phyloP scores from a whole-genome alignment of 2,113 vertebrate genomes.

The Strix aluco region DNA sequence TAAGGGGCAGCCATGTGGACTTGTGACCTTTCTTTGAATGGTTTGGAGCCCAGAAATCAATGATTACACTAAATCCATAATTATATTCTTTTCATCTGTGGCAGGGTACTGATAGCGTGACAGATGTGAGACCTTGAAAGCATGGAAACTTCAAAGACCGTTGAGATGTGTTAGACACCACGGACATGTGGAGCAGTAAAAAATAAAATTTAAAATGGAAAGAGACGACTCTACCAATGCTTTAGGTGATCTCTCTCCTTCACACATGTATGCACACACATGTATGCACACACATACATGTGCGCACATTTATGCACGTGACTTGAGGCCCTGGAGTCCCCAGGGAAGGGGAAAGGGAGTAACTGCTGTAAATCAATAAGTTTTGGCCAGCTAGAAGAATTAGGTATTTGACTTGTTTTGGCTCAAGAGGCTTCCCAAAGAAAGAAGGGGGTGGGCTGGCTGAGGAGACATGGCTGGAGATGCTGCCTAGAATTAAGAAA shows the following conservation, averaged over 20 bases:
- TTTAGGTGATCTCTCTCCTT: neutral
- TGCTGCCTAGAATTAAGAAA: neutral
- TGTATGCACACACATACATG: fast-evolving
- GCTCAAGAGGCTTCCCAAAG: neutral
- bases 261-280: neutral
- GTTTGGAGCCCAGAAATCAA: constrained; percentile 65
- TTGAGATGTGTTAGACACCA: constrained; percentile 29
- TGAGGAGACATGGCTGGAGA: neutral
- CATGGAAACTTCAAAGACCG: constrained; percentile 47
- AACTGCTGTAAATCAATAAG: neutral
- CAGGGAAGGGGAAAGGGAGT: neutral
- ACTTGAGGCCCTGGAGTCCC: neutral
- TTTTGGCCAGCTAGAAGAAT: neutral
- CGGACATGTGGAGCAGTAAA: constrained; percentile 23
- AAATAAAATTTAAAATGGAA: neutral
- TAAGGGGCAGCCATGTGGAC: constrained; percentile 40
- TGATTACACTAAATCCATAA: constrained; percentile 69
- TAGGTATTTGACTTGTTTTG: neutral
- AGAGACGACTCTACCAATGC: neutral
- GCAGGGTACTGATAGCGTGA: constrained; percentile 13
- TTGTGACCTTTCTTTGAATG: constrained; percentile 63
- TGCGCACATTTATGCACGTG: fast-evolving
- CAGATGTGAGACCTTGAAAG: constrained; percentile 64
- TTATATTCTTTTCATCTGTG: constrained; percentile 65
- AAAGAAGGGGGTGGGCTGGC: neutral